Evolutionary conservation across 2,113 vertebrate species (phyloP).

Genomic region (Parotia lawesii): DNA sequence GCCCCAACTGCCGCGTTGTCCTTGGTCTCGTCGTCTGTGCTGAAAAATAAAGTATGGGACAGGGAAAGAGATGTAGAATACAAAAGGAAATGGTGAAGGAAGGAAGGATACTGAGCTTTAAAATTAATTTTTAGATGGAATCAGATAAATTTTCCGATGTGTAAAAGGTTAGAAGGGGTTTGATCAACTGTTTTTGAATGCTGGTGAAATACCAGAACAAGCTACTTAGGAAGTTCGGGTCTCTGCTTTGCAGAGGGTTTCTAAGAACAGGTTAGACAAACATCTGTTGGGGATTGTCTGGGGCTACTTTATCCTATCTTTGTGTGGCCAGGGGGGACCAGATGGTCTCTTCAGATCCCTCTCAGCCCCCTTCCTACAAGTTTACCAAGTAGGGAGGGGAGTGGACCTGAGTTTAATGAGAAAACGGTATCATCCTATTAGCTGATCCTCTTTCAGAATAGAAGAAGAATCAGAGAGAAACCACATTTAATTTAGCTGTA

Average conservation of each 20-base stretch:
- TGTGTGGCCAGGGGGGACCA: not conserved
- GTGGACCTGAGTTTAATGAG: not conserved
- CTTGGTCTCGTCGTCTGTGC: not conserved
- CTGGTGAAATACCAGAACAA: constrained; percentile 19
- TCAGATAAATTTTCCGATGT: not conserved
- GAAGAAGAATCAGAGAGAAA: not conserved
- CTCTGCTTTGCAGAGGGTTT: not conserved
- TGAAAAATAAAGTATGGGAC: not conserved
- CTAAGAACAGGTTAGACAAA: constrained; percentile 56
- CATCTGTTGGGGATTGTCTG: constrained; percentile 56
- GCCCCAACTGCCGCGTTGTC: not conserved
- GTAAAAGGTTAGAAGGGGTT: not conserved
- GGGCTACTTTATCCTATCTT: constrained; percentile 41
- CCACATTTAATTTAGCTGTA: not conserved
- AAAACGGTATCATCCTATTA: not conserved
- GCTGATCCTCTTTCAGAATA: not conserved
- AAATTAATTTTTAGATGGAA: not conserved
- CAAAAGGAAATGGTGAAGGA: not conserved
- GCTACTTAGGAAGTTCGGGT: not conserved
- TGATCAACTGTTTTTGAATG: not conserved
- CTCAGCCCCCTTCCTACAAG: not conserved
- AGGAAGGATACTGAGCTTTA: not conserved
- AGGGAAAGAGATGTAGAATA: not conserved
- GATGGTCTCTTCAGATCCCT: constrained; percentile 36
- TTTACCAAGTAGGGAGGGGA: not conserved